Evolutionary conservation across 2,797 vertebrate species (phyloP).

Genomic region (Denticeps clupeoides): DNA sequence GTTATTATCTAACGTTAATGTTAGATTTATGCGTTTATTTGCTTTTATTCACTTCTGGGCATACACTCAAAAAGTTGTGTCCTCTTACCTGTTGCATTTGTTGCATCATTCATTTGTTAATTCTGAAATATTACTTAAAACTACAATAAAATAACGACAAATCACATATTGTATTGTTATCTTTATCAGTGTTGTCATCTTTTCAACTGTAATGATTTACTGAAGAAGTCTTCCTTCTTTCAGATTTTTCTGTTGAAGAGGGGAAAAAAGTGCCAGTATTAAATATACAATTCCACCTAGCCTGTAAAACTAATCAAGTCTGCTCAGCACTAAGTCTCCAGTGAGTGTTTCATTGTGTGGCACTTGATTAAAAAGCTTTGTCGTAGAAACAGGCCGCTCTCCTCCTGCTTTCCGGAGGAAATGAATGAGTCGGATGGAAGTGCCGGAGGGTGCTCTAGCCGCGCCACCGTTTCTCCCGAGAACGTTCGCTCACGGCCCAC

Average conservation of each 20-base stretch:
- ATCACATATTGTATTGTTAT: no score
- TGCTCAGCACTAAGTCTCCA: constrained; percentile 7
- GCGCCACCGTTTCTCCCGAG: neutral
- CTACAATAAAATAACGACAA: no score
- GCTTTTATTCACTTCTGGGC: no score
- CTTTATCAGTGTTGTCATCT: no score
- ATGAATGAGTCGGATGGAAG: constrained; percentile 9
- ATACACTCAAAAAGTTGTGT: no score
- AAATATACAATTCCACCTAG: constrained; percentile 12
- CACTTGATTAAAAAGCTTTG: constrained; percentile 31
- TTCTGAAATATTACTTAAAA: no score
- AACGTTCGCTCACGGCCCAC: neutral
- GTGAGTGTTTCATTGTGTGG: constrained; percentile 15
- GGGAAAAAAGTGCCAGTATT: constrained; percentile 12
- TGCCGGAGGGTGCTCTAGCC: constrained; percentile 8
- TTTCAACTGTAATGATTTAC: no score
- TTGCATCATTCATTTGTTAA: no score
- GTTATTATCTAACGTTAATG: no score
- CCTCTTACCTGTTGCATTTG: no score
- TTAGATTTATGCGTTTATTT: no score
- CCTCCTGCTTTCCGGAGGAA: constrained; percentile 7
- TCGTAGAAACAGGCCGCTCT: constrained; percentile 16
- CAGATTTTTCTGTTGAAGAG: constrained; percentile 4
- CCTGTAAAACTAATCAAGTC: constrained; percentile 23
- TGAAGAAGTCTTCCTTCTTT: neutral